A percentile compares a stretch with the other conserved stretches of the same genome.
Conservation (phyloP, 1,140 invertebrate genomes). For the Musca vetustissima region DNA sequence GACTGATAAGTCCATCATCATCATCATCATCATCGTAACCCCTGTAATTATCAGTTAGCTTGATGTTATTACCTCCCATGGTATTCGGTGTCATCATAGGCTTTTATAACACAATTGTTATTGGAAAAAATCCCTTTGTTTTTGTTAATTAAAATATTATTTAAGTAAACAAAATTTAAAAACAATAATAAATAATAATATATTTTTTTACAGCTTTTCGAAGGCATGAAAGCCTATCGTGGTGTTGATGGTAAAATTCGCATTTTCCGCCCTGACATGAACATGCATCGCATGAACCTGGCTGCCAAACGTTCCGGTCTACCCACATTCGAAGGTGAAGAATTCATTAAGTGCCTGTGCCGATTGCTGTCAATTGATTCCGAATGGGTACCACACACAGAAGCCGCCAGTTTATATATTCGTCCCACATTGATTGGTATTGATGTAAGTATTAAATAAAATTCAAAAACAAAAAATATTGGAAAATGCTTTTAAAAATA, state of each 20-base stretch:
- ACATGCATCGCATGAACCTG: conserved; percentile 90
- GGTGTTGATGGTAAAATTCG: conserved; percentile 91
- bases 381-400: conserved; percentile 95
- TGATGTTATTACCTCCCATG: too few species aligned
- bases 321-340: conserved; percentile 85
- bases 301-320: conserved; percentile 83
- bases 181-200: background rate
- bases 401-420: conserved; percentile 89
- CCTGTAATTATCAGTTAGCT: too few species aligned
- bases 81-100: background rate
- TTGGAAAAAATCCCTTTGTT: background rate
- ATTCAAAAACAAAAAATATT: too few species aligned
- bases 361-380: conserved; percentile 89
- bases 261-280: conserved; percentile 92
- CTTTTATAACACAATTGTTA: background rate
- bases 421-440: conserved; percentile 95
- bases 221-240: conserved; percentile 97
- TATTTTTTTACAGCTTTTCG: conserved; percentile 79
- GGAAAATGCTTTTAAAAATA: too few species aligned
- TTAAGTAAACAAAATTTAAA: background rate
- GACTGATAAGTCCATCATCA: too few species aligned
- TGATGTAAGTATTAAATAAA: conserved; percentile 84
- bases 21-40: too few species aligned
- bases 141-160: background rate
- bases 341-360: conserved; percentile 85